Conservation (phyloP, 2,888 invertebrate genomes). For the Tryphoninae sp. region DNA sequence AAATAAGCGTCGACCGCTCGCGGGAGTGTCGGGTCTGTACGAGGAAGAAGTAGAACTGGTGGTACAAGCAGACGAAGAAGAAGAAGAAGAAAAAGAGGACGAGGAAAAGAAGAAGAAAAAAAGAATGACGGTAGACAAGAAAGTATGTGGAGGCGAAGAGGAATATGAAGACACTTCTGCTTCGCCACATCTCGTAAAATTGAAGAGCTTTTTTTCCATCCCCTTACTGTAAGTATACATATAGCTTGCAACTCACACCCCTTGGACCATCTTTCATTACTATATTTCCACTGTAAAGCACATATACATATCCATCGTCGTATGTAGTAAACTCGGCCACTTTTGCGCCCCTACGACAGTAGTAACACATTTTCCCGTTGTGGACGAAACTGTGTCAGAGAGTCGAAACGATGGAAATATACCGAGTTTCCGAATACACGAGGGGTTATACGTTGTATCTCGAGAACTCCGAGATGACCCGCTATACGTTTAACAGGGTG, state of each 20-base stretch:
- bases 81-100: conserved; percentile 16
- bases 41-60: not conserved
- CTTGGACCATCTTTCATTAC: conserved; percentile 5
- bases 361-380: not conserved
- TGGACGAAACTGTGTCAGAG: conserved; percentile 32
- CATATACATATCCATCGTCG: not conserved
- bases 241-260: not conserved
- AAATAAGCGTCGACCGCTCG: conserved; percentile 65
- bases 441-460: conserved; percentile 1
- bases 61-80: conserved; percentile 6
- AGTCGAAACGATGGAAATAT: conserved; percentile 15
- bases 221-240: not conserved
- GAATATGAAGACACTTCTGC: conserved; percentile 56
- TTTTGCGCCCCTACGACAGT: not conserved
- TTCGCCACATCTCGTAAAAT: conserved; percentile 54
- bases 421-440: not conserved
- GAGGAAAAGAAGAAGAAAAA: not conserved
- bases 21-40: conserved; percentile 26
- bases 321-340: conserved; percentile 5
- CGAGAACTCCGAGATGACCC: conserved; percentile 12
- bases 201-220: conserved; percentile 37
- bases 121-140: not conserved
- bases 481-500: conserved; percentile 9
- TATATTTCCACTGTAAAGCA: conserved; percentile 2
- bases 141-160: conserved; percentile 30